phyloP scores from a whole-genome alignment of 2,888 invertebrate genomes.

The Autographa gamma region DNA sequence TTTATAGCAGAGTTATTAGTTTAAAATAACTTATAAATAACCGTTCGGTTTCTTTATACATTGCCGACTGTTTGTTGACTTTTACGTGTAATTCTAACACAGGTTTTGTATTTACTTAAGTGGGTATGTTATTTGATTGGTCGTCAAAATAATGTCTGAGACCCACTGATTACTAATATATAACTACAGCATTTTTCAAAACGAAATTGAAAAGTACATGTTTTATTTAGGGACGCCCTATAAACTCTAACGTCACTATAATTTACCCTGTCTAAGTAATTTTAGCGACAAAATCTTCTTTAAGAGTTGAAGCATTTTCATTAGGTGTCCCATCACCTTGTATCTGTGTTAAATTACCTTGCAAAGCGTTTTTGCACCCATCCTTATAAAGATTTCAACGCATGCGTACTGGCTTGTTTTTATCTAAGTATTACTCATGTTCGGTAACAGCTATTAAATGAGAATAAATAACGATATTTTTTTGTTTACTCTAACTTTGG shows the following conservation, averaged over 20 bases:
- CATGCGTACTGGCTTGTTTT: conserved; percentile 59
- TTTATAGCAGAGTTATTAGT: conserved; percentile 1
- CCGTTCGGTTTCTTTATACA: background rate
- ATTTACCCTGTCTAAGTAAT: no score
- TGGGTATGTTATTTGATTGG: no score
- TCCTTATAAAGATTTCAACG: conserved; percentile 61
- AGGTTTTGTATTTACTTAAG: background rate
- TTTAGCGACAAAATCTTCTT: no score
- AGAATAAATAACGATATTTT: conserved; percentile 9
- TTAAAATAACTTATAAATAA: background rate
- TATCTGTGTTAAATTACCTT: conserved; percentile 1
- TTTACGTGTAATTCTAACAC: background rate
- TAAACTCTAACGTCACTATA: no score
- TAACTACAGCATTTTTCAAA: no score
- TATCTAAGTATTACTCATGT: conserved; percentile 24
- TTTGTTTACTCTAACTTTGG: conserved; percentile 12
- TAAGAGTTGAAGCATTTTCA: background rate
- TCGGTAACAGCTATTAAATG: conserved; percentile 21
- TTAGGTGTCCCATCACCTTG: background rate
- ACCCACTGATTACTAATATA: no score
- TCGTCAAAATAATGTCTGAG: no score
- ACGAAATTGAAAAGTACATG: no score
- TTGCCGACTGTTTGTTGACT: background rate
- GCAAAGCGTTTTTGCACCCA: conserved; percentile 7
- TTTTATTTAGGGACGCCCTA: no score